phyloP scores from a whole-genome alignment of 1,140 invertebrate genomes.

The Drosophila ficusphila region DNA sequence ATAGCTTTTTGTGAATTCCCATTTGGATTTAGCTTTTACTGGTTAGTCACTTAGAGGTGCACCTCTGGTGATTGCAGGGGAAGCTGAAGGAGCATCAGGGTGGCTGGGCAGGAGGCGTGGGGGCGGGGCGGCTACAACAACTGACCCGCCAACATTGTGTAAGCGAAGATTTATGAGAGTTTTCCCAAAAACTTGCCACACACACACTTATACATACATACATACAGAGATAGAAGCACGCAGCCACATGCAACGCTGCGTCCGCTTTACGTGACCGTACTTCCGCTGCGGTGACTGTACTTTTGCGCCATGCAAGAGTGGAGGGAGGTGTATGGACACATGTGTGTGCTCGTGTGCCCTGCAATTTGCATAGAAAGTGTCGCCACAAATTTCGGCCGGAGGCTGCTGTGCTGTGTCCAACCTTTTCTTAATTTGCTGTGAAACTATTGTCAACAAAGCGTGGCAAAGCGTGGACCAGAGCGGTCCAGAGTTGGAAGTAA shows the following conservation, averaged over 20 bases:
- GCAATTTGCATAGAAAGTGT: constrained; percentile 79
- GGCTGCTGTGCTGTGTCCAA: constrained; percentile 60
- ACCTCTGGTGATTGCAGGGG: constrained; percentile 14
- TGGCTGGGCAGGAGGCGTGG: not conserved
- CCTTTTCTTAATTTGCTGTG: constrained; percentile 83
- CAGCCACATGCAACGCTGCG: constrained; percentile 24
- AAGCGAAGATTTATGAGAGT: constrained; percentile 80
- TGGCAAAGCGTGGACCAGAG: constrained; percentile 46
- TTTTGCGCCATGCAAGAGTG: constrained; percentile 40
- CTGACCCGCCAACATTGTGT: constrained; percentile 83
- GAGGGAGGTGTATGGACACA: not conserved
- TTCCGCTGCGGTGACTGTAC: constrained; percentile 72
- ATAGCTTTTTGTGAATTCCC: too few relatives aligned
- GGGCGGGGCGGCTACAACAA: constrained; percentile 21
- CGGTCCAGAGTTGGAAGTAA: not conserved
- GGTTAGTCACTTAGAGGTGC: not conserved
- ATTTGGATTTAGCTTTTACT: not conserved
- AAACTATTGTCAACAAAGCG: constrained; percentile 81
- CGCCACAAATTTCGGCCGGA: constrained; percentile 67
- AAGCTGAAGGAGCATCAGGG: constrained; percentile 1
- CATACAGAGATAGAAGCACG: not conserved
- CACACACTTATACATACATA: not conserved
- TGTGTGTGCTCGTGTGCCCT: constrained; percentile 5
- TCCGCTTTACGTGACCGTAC: constrained; percentile 67
- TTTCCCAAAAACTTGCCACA: constrained; percentile 64